phyloP scores from a whole-genome alignment of 2,797 vertebrate species.

The Myiothlypis coronata region DNA sequence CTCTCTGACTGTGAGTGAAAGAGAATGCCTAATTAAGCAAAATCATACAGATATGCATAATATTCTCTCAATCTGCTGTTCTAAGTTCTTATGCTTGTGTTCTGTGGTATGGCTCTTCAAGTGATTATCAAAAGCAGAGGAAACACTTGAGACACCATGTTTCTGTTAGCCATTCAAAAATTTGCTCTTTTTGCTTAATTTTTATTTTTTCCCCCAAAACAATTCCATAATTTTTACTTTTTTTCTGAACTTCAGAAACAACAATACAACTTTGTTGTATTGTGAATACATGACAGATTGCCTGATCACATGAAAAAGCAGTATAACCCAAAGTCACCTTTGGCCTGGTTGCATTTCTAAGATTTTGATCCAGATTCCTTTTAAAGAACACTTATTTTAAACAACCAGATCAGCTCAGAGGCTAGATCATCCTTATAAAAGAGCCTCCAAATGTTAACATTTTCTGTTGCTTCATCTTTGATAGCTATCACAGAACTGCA shows the following conservation, averaged over 20 bases:
- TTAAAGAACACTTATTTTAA: background rate
- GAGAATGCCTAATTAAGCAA: background rate
- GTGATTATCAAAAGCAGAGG: background rate
- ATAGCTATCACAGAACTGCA: background rate
- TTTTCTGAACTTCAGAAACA: background rate
- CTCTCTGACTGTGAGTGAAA: background rate
- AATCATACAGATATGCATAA: background rate
- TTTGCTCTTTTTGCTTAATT: background rate
- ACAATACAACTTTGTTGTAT: background rate
- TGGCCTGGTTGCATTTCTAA: background rate
- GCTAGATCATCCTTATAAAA: background rate
- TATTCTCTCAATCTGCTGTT: background rate
- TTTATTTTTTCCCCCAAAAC: accelerated
- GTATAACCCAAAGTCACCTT: background rate
- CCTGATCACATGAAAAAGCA: background rate
- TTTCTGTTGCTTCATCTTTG: background rate
- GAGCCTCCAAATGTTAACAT: background rate
- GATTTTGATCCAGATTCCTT: background rate
- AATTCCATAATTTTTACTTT: background rate
- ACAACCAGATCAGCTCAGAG: background rate
- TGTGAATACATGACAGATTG: background rate
- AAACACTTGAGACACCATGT: background rate
- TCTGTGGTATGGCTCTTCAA: background rate
- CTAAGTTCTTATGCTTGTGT: background rate
- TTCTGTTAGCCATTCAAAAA: background rate